Conservation (phyloP, 2,797 vertebrate species). For the Okamejei kenojei region DNA sequence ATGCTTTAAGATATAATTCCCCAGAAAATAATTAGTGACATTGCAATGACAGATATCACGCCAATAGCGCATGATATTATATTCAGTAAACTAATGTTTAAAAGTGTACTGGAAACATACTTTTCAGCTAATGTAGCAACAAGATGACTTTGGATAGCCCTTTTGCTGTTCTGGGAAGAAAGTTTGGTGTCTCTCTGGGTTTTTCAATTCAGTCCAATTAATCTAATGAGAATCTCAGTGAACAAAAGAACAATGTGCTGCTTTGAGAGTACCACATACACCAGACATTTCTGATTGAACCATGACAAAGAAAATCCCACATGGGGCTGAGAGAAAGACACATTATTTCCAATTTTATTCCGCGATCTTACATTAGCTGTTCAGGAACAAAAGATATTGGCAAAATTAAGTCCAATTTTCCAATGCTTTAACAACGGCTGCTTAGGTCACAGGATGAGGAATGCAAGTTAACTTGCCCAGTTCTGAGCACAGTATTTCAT, state of each 20-base stretch:
- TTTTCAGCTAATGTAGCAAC: background rate
- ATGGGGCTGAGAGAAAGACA: background rate
- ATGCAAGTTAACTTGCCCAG: background rate
- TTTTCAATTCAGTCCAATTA: conserved; percentile 12
- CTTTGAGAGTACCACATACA: background rate
- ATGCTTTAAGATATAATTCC: background rate
- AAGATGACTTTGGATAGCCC: background rate
- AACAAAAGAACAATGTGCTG: background rate
- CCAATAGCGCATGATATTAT: background rate
- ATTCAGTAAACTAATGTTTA: background rate
- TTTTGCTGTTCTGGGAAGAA: background rate
- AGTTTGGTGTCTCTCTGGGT: background rate
- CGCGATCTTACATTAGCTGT: background rate
- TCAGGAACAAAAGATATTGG: background rate
- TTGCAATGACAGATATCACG: background rate
- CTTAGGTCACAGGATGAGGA: background rate
- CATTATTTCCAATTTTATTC: background rate
- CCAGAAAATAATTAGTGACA: background rate
- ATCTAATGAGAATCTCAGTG: conserved; percentile 19
- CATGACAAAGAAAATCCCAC: background rate
- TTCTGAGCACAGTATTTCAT: background rate
- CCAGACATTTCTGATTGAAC: background rate
- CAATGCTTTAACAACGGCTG: background rate
- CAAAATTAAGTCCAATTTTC: background rate
- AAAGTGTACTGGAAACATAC: background rate